Conservation (phyloP, 2,888 invertebrate species). For the Xiphydria camelus region DNA sequence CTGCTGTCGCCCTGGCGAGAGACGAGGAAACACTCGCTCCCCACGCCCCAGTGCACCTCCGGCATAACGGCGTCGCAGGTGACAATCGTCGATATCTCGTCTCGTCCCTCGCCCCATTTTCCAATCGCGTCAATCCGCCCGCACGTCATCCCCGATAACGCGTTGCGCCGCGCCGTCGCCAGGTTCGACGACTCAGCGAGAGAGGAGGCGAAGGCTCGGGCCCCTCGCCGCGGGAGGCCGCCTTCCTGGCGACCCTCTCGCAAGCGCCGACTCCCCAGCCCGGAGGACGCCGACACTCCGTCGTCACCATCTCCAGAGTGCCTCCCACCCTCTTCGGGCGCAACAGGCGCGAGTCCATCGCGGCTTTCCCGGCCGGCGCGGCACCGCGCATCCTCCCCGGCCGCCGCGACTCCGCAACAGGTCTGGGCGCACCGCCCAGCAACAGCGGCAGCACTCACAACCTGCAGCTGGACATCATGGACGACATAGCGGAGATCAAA, state of each 20-base stretch:
- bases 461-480: slow-evolving; percentile 84
- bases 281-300: slow-evolving; percentile 81
- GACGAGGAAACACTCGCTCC: slow-evolving; percentile 79
- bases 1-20: slow-evolving; percentile 81
- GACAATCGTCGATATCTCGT: no score
- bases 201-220: slow-evolving; percentile 76
- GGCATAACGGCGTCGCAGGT: slow-evolving; percentile 85
- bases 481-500: slow-evolving; percentile 72
- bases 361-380: slow-evolving; percentile 70
- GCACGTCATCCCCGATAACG: no score
- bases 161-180: no score
- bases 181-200: slow-evolving; percentile 80
- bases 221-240: slow-evolving; percentile 77
- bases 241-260: slow-evolving; percentile 80
- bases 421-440: slow-evolving; percentile 70
- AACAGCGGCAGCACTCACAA: slow-evolving; percentile 83
- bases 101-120: no score
- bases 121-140: no score
- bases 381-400: slow-evolving; percentile 58
- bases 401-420: slow-evolving; percentile 58
- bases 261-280: slow-evolving; percentile 73
- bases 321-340: slow-evolving; percentile 77
- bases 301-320: slow-evolving; percentile 83
- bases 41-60: slow-evolving; percentile 81
- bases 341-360: slow-evolving; percentile 79